Evolutionary conservation across 2,888 invertebrate species (phyloP), one percentile per base, ranked within the genome.

Genomic region (Hemicrepidius hirtus): DNA sequence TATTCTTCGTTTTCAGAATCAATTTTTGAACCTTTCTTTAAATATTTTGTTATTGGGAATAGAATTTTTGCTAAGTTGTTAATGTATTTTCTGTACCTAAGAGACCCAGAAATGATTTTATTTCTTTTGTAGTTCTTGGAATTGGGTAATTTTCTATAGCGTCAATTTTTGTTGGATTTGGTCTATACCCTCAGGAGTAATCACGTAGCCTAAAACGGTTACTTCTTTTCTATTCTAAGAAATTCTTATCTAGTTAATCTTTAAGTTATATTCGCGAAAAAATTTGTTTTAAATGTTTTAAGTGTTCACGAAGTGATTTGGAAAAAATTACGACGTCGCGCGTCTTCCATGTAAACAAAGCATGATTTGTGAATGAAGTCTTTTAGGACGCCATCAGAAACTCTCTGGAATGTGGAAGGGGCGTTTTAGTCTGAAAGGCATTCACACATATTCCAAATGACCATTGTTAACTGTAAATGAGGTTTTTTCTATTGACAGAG

Each of bases 361-460:
- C 46, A n/a, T n/a, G n/a, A n/a, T n/a, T n/a, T n/a, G n/a, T n/a
- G n/a, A n/a, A n/a, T n/a, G n/a, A 46, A 16, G 2, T 50, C 77
- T 82, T 0, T 13, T 46, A 18, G 16, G 16, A 46, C 13, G 6
- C 9, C 4, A 16, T 46, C 46, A 5, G 16, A 10, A 18, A 46
- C 20, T 3, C 46, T 3, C 16, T 46, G 46, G 9, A 46, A 46
- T 2, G 4, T 16, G 9, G 4, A 4, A 3, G n/a, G 46, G 18
- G 16, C 18, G 9, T 65, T 53, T 50, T 13, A 83, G 21, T 3
- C 82, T 82, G 62, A 83, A 82, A 0, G 82, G 82, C 81, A 83
- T 83, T 71, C 82, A 74, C 0, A 79, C 24, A 13, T n/a, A n/a
- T 69, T 84, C 83, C 20, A 79, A 83, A 35, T 84, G 83, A 10